These are phyloP conservation scores for Catalaphyllia jardinei DNA, from an alignment of 64 coral and sea anemone species.

Conservation along the genomic window DNA sequence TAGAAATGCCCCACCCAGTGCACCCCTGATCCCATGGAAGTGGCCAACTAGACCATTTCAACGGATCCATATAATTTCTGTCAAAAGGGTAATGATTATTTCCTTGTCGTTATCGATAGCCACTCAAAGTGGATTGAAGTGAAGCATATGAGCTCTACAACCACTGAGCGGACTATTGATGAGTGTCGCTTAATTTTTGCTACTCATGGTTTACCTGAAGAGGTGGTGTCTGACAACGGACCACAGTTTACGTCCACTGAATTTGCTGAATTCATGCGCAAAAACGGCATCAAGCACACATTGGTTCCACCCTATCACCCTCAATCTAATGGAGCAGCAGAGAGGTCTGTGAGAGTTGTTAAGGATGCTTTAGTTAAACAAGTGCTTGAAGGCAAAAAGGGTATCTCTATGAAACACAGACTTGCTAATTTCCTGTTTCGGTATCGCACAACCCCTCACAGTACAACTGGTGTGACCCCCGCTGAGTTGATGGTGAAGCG, in stretches of 20 bases:
- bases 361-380: too few species aligned
- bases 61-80: constrained; percentile 60
- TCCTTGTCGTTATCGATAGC: not conserved
- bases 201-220: too few species aligned
- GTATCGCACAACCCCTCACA: constrained; percentile 59
- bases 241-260: too few species aligned
- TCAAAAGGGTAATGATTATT: constrained; percentile 51
- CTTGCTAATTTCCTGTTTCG: constrained; percentile 53
- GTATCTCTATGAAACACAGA: constrained; percentile 59
- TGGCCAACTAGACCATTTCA: constrained; percentile 71
- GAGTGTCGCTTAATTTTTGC: too few species aligned
- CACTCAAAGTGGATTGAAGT: too few species aligned
- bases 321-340: constrained; percentile 52
- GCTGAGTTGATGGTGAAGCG: not conserved
- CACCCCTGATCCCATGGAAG: constrained; percentile 64
- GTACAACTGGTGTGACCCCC: constrained; percentile 34
- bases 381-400: constrained; percentile 10
- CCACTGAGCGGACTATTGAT: too few species aligned
- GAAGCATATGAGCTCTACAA: too few species aligned
- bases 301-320: constrained; percentile 47
- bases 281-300: constrained; percentile 51
- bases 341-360: not conserved
- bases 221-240: too few species aligned
- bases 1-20: constrained; percentile 35
- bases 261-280: not conserved